These are phyloP conservation scores for Sceliomorpha sp. DNA, from an alignment of 2,888 invertebrate species.

Conservation along the genomic window DNA sequence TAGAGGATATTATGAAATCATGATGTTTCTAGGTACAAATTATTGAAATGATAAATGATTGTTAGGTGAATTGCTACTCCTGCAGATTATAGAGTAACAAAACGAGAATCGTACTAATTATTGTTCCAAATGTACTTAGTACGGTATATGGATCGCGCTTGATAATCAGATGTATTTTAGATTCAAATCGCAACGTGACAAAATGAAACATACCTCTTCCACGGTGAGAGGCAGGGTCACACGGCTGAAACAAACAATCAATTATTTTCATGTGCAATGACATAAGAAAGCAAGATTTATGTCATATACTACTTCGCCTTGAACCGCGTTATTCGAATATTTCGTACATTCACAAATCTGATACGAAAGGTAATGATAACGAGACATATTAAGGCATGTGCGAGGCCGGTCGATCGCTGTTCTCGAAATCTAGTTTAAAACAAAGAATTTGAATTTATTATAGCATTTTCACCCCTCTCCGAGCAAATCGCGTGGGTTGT, in stretches of 20 bases:
- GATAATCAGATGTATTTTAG: constrained; percentile 6
- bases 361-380: no score
- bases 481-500: constrained; percentile 14
- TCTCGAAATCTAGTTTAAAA: no score
- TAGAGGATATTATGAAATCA: constrained; percentile 22
- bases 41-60: constrained; percentile 37
- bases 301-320: no score
- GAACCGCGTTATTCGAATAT: no score
- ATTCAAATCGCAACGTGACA: constrained; percentile 2
- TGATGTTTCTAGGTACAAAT: constrained; percentile 16
- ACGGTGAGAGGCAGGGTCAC: constrained; percentile 97
- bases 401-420: no score
- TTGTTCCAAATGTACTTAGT: constrained; percentile 14
- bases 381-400: constrained; percentile 1
- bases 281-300: no score
- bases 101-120: constrained; percentile 23
- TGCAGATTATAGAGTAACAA: constrained; percentile 38
- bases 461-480: constrained; percentile 16
- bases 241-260: constrained; percentile 88
- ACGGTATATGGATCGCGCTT: constrained; percentile 9
- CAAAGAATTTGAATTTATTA: constrained; percentile 21
- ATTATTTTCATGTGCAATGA: constrained; percentile 57
- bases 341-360: no score
- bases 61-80: constrained; percentile 66
- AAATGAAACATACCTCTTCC: constrained; percentile 90